Conservation (phyloP, 2,888 invertebrate species). For the Scaptomyza flava region DNA sequence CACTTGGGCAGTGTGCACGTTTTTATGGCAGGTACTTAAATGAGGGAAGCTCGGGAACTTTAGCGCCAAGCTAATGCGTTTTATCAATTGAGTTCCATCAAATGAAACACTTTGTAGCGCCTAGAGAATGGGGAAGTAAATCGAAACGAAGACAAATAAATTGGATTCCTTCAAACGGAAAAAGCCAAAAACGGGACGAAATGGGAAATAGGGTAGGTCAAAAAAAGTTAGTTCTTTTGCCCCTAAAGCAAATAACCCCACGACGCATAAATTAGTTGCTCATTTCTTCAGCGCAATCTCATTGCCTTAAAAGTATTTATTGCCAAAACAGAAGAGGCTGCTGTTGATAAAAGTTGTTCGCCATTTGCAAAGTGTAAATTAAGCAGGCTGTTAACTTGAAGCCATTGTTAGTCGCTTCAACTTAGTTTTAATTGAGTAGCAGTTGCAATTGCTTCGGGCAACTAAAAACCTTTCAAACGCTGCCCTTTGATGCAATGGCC, state of each 20-base stretch:
- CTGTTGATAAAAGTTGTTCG: slow-evolving; percentile 20
- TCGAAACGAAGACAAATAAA: slow-evolving; percentile 65
- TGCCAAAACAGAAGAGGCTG: background rate
- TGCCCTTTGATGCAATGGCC: slow-evolving; percentile 36
- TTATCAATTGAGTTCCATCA: slow-evolving; percentile 79
- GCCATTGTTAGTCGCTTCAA: background rate
- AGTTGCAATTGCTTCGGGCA: slow-evolving; percentile 1
- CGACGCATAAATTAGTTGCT: slow-evolving; percentile 57
- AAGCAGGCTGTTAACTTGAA: background rate
- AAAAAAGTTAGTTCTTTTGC: slow-evolving; percentile 69
- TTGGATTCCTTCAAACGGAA: slow-evolving; percentile 55
- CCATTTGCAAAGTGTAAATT: background rate
- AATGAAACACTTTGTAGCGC: slow-evolving; percentile 71
- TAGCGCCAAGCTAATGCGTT: slow-evolving; percentile 73
- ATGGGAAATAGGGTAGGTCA: background rate
- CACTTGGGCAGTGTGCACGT: slow-evolving; percentile 30
- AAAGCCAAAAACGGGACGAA: too few relatives aligned
- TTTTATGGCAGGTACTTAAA: slow-evolving; percentile 61
- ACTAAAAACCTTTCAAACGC: slow-evolving; percentile 32
- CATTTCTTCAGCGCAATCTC: slow-evolving; percentile 12
- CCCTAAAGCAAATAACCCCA: slow-evolving; percentile 18
- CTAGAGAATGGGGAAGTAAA: slow-evolving; percentile 16
- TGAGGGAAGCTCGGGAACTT: slow-evolving; percentile 50
- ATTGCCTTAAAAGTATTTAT: slow-evolving; percentile 25
- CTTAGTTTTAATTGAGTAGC: slow-evolving; percentile 29